Percentiles rank a stretch among this genome's conserved stretches.
Evolutionary conservation across 2,113 vertebrate genomes (phyloP).

Genomic region (Tetrao urogallus): DNA sequence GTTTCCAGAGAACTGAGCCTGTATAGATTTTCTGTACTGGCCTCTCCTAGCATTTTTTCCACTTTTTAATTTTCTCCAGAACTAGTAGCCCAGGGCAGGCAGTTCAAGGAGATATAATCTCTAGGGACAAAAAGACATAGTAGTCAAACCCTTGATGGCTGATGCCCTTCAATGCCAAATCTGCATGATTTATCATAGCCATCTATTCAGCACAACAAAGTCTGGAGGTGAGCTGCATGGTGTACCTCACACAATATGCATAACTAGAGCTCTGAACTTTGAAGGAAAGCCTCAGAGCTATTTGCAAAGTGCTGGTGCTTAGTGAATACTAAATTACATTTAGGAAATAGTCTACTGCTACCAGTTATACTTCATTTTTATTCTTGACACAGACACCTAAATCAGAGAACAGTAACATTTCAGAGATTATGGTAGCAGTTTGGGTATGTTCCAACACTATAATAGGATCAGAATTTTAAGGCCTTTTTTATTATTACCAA

Average conservation of each 20-base stretch:
- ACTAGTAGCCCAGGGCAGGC: conserved; percentile 67
- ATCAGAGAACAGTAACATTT: conserved; percentile 88
- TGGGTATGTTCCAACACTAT: conserved; percentile 84
- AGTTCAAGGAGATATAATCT: conserved; percentile 69
- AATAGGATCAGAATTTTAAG: conserved; percentile 89
- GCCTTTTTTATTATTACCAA: conserved; percentile 86
- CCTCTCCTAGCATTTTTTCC: conserved; percentile 40
- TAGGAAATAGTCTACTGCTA: conserved; percentile 82
- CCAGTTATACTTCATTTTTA: conserved; percentile 86
- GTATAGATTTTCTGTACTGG: conserved; percentile 5
- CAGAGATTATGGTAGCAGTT: conserved; percentile 85
- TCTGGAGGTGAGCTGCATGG: conserved; percentile 64
- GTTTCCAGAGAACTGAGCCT: conserved; percentile 66
- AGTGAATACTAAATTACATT: conserved; percentile 85
- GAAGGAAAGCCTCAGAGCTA: conserved; percentile 84
- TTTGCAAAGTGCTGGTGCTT: conserved; percentile 84
- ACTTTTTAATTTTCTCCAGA: conserved; percentile 63
- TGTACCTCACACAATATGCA: conserved; percentile 65
- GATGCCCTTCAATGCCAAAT: conserved; percentile 72
- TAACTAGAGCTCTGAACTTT: conserved; percentile 80
- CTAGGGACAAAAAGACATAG: background rate
- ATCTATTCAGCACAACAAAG: conserved; percentile 66
- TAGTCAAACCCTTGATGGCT: conserved; percentile 63
- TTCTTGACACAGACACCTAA: conserved; percentile 87
- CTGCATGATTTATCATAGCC: conserved; percentile 71